These are phyloP conservation scores for Leptopilina drosophilae DNA, from an alignment of 2,888 invertebrate species.

Conservation along the genomic window DNA sequence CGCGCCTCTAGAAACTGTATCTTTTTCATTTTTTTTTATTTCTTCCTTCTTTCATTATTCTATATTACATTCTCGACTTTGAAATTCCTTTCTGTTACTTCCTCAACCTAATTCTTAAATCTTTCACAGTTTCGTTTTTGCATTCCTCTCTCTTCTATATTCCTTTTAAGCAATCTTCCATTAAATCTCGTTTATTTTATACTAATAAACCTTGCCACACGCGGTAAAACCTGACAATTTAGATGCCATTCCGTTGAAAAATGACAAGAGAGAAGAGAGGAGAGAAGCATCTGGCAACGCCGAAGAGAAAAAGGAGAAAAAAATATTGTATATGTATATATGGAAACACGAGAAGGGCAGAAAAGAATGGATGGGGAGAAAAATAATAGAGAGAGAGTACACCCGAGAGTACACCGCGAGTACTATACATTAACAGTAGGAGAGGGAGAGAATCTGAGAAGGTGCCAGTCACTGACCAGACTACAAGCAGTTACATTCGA, in stretches of 20 bases:
- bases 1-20: neutral
- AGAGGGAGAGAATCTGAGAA: constrained; percentile 46
- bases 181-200: constrained; percentile 16
- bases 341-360: constrained; percentile 9
- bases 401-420: neutral
- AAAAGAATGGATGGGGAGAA: constrained; percentile 23
- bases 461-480: constrained; percentile 74
- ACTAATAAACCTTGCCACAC: constrained; percentile 8
- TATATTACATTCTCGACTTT: constrained; percentile 7
- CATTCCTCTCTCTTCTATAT: neutral
- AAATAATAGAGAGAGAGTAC: constrained; percentile 56
- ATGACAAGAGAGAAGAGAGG: constrained; percentile 12
- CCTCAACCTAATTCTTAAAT: constrained; percentile 18
- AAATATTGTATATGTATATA: no score
- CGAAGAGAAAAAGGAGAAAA: constrained; percentile 1
- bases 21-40: neutral
- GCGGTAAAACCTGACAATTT: constrained; percentile 19
- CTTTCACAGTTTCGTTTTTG: neutral
- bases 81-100: constrained; percentile 2
- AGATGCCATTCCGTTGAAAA: constrained; percentile 31
- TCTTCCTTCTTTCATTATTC: neutral
- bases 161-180: constrained; percentile 14
- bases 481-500: constrained; percentile 54
- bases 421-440: constrained; percentile 26
- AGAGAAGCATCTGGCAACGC: constrained; percentile 24